Evolutionary conservation across 92 coral and sea anemone species (phyloP).

Genomic region (Umimayanthus kanabou): DNA sequence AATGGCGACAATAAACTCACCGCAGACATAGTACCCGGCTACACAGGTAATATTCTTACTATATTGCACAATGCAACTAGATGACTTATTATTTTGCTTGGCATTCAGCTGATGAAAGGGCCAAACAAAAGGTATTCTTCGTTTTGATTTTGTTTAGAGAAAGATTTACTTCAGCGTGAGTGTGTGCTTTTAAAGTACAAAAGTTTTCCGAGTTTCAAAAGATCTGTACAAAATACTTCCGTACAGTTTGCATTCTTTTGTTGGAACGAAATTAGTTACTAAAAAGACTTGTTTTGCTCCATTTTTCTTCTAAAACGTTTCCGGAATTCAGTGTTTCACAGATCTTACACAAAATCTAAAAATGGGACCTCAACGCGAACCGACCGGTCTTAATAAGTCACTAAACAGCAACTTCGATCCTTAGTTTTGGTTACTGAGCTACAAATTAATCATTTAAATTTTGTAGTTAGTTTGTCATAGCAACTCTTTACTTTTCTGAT

Average conservation of each 20-base stretch:
- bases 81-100: constrained; percentile 1
- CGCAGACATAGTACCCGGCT: constrained; percentile 84
- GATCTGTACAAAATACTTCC: background rate
- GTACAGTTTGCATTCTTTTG: no score
- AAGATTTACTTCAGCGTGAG: background rate
- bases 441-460: background rate
- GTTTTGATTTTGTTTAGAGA: background rate
- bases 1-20: constrained; percentile 94
- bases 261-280: background rate
- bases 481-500: background rate
- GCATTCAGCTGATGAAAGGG: background rate
- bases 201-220: background rate
- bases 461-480: no score
- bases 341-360: background rate
- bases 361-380: background rate
- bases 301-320: no score
- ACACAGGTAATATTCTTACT: constrained; percentile 72
- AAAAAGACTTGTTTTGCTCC: background rate
- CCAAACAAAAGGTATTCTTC: background rate
- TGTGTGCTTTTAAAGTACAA: background rate
- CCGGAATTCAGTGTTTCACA: background rate
- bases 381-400: no score
- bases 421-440: no score
- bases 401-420: no score
- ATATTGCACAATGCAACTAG: background rate